Evolutionary conservation across 2,888 invertebrate genomes (phyloP), one percentile per base, ranked within the genome.

Genomic region (Cryptophagus acutangulus): DNA sequence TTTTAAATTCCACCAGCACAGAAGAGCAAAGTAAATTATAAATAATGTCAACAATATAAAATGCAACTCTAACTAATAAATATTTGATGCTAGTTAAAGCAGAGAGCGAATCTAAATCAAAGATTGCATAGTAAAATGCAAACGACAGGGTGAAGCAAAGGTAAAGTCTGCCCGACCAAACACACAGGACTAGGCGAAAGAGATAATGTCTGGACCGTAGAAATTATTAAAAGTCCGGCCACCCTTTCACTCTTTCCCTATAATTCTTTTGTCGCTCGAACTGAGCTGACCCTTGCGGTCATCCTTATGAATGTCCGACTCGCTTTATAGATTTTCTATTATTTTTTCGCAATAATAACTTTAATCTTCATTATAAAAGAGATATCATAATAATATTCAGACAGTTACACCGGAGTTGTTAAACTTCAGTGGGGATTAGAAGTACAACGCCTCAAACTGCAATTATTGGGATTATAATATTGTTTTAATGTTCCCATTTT

Each of bases 391-490:
- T 41, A 45, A 34, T 38, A 30, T 26, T 43, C 37, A 31, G n/a
- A n/a, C 15, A 13, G 16, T 16, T 16, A 15, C 12, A 15, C 15
- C 31, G 16, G 8, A 31, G 31, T 31, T 31, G 31, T 53, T 53
- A 48, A 44, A 51, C 54, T 54, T 56, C 54, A 41, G 45, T 20
- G 28, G 40, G 49, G 57, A 49, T 55, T 57, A 55, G 41, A 39
- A 42, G 52, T 52, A 57, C 57, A 52, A 43, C 55, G 54, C 54
- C 50, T 55, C 57, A 55, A 62, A 60, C 57, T 61, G 68, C 67
- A 67, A 66, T 70, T 70, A 70, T 69, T 65, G 63, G 69, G 69
- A 69, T 70, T 40, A 40, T 35, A 28, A 40, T 38, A 38, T 40
- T 40, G 35, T 40, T 40, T 40, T 40, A 40, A 40, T 40, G 40